A percentile compares a stretch with the other conserved stretches of the same genome.
These are phyloP conservation scores for Pitangus sulphuratus DNA, from an alignment of 2,797 vertebrate species.

Conservation along the genomic window DNA sequence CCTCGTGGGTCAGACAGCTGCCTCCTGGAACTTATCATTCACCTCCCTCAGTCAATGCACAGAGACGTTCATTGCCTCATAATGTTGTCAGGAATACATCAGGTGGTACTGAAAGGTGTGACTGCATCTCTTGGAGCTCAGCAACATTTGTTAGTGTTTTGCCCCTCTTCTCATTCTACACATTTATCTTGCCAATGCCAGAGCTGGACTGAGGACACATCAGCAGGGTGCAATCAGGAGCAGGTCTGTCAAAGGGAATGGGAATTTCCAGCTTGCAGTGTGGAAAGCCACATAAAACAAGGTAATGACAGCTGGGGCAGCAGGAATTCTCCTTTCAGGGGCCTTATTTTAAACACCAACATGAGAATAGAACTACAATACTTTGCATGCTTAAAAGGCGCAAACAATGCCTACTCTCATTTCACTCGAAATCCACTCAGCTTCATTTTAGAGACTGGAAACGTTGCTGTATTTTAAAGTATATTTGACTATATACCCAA, in stretches of 20 bases:
- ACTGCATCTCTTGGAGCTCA: slow-evolving; percentile 20
- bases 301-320: background rate
- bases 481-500: background rate
- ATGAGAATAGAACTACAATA: background rate
- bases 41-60: background rate
- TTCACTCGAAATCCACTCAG: background rate
- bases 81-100: background rate
- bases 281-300: background rate
- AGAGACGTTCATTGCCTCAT: slow-evolving; percentile 25
- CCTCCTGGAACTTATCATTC: slow-evolving; percentile 1
- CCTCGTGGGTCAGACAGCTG: background rate
- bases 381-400: background rate
- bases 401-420: background rate
- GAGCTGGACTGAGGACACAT: background rate
- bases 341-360: background rate
- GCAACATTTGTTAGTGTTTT: background rate
- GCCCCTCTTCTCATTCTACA: background rate
- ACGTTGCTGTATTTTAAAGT: background rate
- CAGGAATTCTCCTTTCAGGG: background rate
- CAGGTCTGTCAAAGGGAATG: background rate
- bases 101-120: background rate
- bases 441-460: background rate
- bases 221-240: background rate
- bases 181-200: background rate
- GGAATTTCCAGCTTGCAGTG: background rate